Evolutionary conservation across 1,140 invertebrate genomes (phyloP).

Genomic region (Nylanderia fulva): DNA sequence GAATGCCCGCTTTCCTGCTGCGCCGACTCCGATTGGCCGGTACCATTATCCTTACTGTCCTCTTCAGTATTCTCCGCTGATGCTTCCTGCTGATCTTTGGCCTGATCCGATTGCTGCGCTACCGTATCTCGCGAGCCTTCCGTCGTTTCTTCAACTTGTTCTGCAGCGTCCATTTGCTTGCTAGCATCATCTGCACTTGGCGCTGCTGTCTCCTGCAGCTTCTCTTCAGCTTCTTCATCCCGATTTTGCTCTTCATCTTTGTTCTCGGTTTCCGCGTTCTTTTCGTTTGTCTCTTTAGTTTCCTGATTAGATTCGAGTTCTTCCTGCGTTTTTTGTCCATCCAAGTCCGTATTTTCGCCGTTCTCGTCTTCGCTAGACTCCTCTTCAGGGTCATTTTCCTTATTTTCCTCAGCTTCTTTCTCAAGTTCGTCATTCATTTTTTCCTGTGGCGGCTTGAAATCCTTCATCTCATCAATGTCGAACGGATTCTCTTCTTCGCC

Average conservation of each 20-base stretch:
- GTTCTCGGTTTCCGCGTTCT: conserved; percentile 76
- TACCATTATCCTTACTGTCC: conserved; percentile 84
- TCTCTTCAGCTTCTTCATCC: conserved; percentile 81
- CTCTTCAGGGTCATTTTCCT: conserved; percentile 78
- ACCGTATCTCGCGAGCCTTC: conserved; percentile 82
- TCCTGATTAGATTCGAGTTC: conserved; percentile 77
- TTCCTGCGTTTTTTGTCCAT: conserved; percentile 76
- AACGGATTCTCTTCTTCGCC: conserved; percentile 92
- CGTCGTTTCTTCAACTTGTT: conserved; percentile 77
- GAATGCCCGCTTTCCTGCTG: conserved; percentile 85
- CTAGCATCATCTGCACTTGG: conserved; percentile 77
- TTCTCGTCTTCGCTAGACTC: conserved; percentile 65
- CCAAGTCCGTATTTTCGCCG: conserved; percentile 67
- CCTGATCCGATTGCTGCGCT: conserved; percentile 63
- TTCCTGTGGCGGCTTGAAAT: conserved; percentile 69
- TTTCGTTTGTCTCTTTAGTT: conserved; percentile 80
- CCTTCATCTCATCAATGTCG: conserved; percentile 93
- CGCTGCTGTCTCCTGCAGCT: conserved; percentile 82
- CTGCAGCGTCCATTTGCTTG: conserved; percentile 81
- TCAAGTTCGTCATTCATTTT: conserved; percentile 77
- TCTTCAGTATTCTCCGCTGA: conserved; percentile 82
- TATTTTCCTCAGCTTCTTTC: conserved; percentile 69
- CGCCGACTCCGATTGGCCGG: conserved; percentile 85
- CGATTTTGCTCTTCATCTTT: conserved; percentile 85
- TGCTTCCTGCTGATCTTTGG: conserved; percentile 68